Conservation (phyloP, 1,140 invertebrate species). For the Andrena cerasifolii region DNA sequence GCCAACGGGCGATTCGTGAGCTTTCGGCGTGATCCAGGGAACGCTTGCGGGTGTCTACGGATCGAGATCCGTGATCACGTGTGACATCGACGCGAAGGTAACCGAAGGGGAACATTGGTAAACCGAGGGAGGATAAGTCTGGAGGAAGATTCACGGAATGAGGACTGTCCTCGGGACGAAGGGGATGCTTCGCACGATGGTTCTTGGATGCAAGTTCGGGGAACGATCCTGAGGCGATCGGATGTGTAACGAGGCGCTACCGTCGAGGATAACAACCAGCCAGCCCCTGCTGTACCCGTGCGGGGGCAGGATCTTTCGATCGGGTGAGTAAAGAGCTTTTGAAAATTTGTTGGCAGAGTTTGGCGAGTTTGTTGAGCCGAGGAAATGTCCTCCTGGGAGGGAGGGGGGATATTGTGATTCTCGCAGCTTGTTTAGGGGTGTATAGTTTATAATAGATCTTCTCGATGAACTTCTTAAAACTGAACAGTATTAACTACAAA, state of each 20-base stretch:
- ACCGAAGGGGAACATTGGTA: background rate
- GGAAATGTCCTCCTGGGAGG: too few relatives aligned
- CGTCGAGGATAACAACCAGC: constrained; percentile 47
- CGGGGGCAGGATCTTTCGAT: constrained; percentile 14
- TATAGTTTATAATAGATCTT: too few relatives aligned
- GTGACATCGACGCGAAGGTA: constrained; percentile 19
- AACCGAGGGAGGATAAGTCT: background rate
- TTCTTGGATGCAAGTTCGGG: constrained; percentile 1
- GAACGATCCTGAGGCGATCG: constrained; percentile 57
- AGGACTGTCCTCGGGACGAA: constrained; percentile 19
- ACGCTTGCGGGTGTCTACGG: background rate
- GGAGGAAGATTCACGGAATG: constrained; percentile 15
- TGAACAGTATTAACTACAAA: too few relatives aligned
- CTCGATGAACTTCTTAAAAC: background rate
- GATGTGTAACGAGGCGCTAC: constrained; percentile 54
- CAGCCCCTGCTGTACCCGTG: constrained; percentile 11
- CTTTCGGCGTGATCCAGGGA: background rate
- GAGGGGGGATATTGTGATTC: too few relatives aligned
- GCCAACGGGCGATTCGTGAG: too few relatives aligned
- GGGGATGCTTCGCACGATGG: background rate
- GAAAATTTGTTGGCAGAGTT: too few relatives aligned
- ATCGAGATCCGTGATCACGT: constrained; percentile 7
- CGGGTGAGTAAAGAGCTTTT: constrained; percentile 44
- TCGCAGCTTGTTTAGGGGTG: too few relatives aligned
- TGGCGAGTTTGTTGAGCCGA: too few relatives aligned